phyloP scores from a whole-genome alignment of 2,113 vertebrate species.

The Oncorhynchus kisutch region DNA sequence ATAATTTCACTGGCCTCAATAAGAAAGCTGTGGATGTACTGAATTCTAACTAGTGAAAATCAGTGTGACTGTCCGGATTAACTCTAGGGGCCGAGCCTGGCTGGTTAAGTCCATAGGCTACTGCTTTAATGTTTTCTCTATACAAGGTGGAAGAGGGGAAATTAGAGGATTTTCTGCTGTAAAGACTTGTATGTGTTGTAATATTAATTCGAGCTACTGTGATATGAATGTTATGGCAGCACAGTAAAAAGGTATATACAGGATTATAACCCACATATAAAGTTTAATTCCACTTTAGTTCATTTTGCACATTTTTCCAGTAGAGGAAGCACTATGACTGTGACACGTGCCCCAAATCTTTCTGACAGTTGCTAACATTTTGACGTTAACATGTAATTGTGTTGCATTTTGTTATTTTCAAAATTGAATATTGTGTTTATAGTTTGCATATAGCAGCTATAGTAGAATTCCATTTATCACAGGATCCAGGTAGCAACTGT shows the following conservation, averaged over 20 bases:
- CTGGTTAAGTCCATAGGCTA: neutral
- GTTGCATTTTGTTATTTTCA: neutral
- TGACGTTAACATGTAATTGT: neutral
- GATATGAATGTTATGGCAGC: neutral
- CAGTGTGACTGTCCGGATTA: neutral
- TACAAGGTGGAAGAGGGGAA: neutral
- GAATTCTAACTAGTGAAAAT: slow-evolving; percentile 20
- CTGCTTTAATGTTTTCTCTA: slow-evolving; percentile 3
- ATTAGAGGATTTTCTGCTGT: neutral
- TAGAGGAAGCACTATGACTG: neutral
- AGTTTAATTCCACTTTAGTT: no score
- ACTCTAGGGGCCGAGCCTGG: neutral
- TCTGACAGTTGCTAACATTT: neutral
- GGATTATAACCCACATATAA: no score
- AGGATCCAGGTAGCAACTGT: neutral
- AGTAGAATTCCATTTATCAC: neutral
- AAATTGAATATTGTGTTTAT: no score
- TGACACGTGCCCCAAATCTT: neutral
- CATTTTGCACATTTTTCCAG: neutral
- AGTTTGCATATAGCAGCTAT: no score
- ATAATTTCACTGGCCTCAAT: slow-evolving; percentile 19
- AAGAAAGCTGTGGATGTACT: slow-evolving; percentile 17
- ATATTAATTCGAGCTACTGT: neutral
- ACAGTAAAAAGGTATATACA: neutral
- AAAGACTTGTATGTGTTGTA: neutral